Evolutionary conservation across 2,888 invertebrate genomes (phyloP).

Genomic region (Willowsia nigromaculata): DNA sequence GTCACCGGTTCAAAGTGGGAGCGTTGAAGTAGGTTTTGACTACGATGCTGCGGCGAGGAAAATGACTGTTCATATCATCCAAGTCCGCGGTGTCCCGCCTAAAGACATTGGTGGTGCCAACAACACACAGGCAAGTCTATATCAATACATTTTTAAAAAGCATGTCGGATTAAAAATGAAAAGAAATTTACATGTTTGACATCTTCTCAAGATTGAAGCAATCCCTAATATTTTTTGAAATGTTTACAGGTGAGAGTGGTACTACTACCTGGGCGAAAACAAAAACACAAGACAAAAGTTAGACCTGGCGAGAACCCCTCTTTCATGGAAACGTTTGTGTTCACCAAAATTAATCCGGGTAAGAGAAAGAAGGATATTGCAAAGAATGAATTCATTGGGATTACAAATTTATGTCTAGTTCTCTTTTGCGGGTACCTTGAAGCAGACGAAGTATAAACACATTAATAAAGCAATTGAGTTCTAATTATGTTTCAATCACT

Average conservation of each 20-base stretch:
- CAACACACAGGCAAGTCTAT: constrained; percentile 84
- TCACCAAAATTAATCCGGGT: constrained; percentile 94
- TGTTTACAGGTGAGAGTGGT: constrained; percentile 89
- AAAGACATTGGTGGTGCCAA: constrained; percentile 86
- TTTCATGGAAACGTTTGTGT: constrained; percentile 94
- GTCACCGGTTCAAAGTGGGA: constrained; percentile 85
- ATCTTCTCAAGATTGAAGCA: neutral
- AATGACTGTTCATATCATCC: constrained; percentile 95
- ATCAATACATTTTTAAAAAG: neutral
- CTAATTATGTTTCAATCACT: no score
- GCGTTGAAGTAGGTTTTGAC: constrained; percentile 91
- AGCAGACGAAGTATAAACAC: no score
- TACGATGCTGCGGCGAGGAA: constrained; percentile 95
- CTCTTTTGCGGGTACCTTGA: no score
- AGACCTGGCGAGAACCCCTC: constrained; percentile 94
- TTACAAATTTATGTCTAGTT: no score
- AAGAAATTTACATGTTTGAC: constrained; percentile 43
- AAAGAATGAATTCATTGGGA: no score
- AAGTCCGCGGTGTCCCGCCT: constrained; percentile 90
- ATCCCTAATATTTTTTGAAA: neutral
- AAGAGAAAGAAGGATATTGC: no score
- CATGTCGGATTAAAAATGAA: neutral
- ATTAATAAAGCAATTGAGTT: no score
- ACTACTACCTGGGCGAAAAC: constrained; percentile 94
- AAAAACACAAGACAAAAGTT: constrained; percentile 96